These are phyloP conservation scores for Fulica atra DNA, from an alignment of 2,113 vertebrate species.

Conservation along the genomic window DNA sequence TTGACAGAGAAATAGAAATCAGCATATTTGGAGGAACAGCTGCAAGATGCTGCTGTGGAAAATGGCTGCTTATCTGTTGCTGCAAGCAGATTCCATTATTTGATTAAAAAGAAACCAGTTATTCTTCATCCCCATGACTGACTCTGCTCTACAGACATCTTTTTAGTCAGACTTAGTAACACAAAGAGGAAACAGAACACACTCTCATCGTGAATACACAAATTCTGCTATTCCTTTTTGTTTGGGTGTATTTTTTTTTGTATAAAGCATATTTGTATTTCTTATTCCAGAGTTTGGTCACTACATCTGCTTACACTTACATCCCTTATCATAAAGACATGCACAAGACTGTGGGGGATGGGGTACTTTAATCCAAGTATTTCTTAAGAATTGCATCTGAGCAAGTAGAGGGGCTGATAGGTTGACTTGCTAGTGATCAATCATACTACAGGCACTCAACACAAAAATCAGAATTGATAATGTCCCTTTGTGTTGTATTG, in stretches of 20 bases:
- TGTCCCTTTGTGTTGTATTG: not conserved
- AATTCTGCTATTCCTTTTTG: not conserved
- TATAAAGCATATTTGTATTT: not conserved
- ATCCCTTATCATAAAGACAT: not conserved
- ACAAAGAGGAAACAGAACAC: not conserved
- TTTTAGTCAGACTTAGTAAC: not conserved
- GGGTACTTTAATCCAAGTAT: not conserved
- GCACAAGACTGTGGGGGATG: not conserved
- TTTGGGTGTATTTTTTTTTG: not conserved
- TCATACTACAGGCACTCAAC: not conserved
- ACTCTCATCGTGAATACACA: not conserved
- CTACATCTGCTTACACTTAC: not conserved
- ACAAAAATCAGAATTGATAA: constrained; percentile 11
- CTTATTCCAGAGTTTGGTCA: not conserved
- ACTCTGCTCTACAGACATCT: not conserved
- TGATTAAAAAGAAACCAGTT: constrained; percentile 31
- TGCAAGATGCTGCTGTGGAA: not conserved
- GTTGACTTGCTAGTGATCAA: constrained; percentile 6
- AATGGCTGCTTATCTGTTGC: constrained; percentile 32
- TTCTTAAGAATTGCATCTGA: not conserved
- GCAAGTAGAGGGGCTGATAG: not conserved
- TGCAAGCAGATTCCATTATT: constrained; percentile 53
- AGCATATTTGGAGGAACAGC: not conserved
- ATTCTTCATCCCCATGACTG: not conserved
- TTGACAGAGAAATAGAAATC: constrained; percentile 2